Percentiles rank a stretch among this genome's conserved stretches.
Conservation (phyloP, 2,797 vertebrate species). For the Cephalopachus bancanus region DNA sequence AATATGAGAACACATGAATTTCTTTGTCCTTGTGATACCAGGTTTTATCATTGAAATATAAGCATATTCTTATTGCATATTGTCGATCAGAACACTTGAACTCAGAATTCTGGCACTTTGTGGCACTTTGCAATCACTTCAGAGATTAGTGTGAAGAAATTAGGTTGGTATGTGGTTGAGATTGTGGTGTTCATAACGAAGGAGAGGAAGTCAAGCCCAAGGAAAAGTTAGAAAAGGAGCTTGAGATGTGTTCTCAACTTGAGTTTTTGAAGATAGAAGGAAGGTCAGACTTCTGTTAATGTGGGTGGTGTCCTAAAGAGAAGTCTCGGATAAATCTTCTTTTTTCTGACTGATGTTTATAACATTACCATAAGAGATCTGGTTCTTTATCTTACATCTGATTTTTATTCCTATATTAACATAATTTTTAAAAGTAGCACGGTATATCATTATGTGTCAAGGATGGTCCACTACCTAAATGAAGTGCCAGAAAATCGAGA, state of each 20-base stretch:
- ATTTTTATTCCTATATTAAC: slow-evolving; percentile 39
- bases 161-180: neutral
- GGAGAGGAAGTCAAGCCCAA: neutral
- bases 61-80: neutral
- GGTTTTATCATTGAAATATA: neutral
- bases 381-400: neutral
- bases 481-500: neutral
- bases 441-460: neutral
- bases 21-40: neutral
- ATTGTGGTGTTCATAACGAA: slow-evolving; percentile 53
- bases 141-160: slow-evolving; percentile 2
- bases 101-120: neutral
- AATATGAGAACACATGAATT: neutral
- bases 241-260: slow-evolving; percentile 15
- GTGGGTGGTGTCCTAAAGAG: neutral
- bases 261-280: neutral
- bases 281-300: neutral
- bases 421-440: neutral
- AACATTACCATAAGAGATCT: neutral
- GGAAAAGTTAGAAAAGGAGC: neutral
- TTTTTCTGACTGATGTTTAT: neutral
- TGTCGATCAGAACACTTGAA: neutral
- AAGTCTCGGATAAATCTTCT: neutral
- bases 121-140: too few species aligned
- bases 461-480: neutral